These are phyloP conservation scores for Cephalopholis sonnerati DNA, from an alignment of 2,113 vertebrate genomes.

Conservation along the genomic window DNA sequence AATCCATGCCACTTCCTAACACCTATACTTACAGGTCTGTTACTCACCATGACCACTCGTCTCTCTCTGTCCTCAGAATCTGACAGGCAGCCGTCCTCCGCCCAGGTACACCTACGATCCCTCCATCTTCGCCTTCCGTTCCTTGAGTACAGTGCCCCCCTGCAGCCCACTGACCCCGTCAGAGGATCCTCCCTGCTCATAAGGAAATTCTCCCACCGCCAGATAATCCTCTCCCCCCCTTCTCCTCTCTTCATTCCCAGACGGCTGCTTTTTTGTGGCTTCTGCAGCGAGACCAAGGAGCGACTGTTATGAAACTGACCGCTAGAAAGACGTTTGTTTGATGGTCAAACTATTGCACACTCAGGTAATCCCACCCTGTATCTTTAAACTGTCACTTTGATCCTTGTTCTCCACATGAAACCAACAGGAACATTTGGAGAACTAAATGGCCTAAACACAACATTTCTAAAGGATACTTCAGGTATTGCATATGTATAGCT, in stretches of 20 bases:
- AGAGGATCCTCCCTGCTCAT: constrained; percentile 90
- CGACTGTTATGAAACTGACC: constrained; percentile 52
- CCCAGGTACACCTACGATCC: constrained; percentile 91
- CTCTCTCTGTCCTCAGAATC: constrained; percentile 81
- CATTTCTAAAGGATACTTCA: constrained; percentile 58
- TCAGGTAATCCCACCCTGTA: constrained; percentile 78
- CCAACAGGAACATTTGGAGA: constrained; percentile 21
- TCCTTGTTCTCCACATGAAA: constrained; percentile 18
- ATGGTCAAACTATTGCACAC: constrained; percentile 71
- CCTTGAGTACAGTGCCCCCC: constrained; percentile 90
- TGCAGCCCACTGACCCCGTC: constrained; percentile 87
- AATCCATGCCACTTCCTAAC: constrained; percentile 24
- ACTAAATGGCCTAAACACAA: constrained; percentile 23
- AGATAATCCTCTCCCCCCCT: constrained; percentile 54
- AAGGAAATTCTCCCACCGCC: constrained; percentile 66
- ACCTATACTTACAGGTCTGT: constrained; percentile 1
- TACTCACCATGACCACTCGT: constrained; percentile 8
- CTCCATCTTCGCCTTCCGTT: constrained; percentile 92
- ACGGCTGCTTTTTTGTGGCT: constrained; percentile 49
- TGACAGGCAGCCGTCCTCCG: constrained; percentile 81
- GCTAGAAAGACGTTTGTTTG: constrained; percentile 55
- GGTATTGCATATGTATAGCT: constrained; percentile 54
- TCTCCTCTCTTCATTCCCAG: constrained; percentile 47
- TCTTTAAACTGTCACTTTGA: constrained; percentile 46
- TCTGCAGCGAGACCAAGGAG: constrained; percentile 53